A percentile compares a stretch with the other conserved stretches of the same genome.
Evolutionary conservation across 2,113 vertebrate species (phyloP).

Genomic region (Cepphus grylle): DNA sequence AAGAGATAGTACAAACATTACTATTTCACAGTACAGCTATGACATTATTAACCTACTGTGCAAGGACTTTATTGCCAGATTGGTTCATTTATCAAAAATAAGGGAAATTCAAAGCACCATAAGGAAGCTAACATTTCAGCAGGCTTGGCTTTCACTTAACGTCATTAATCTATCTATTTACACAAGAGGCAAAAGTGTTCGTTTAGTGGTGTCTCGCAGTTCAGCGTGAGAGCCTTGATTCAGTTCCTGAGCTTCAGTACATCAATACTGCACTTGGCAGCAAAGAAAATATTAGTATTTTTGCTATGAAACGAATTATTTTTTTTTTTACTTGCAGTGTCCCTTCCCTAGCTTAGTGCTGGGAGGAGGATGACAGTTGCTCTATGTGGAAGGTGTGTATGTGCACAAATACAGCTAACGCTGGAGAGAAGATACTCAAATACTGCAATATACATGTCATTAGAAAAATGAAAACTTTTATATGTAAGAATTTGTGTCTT

Average conservation of each 20-base stretch:
- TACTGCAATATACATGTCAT: not conserved
- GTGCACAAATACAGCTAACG: not conserved
- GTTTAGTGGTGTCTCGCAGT: slow-evolving; percentile 61
- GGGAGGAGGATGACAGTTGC: not conserved
- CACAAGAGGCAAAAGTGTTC: slow-evolving; percentile 73
- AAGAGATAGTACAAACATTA: slow-evolving; percentile 78
- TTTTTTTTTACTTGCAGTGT: not conserved
- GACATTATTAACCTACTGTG: slow-evolving; percentile 84
- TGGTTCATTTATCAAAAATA: slow-evolving; percentile 84
- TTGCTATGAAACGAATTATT: slow-evolving; percentile 39
- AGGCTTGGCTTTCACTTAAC: slow-evolving; percentile 72
- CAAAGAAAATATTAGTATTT: slow-evolving; percentile 60
- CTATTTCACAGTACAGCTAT: slow-evolving; percentile 80
- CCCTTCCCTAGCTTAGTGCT: not conserved
- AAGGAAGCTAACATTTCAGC: slow-evolving; percentile 81
- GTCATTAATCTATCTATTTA: slow-evolving; percentile 80
- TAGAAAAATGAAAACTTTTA: slow-evolving; percentile 28
- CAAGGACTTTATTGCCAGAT: slow-evolving; percentile 79
- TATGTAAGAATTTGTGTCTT: not conserved
- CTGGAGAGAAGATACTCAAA: not conserved
- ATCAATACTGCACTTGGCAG: slow-evolving; percentile 62
- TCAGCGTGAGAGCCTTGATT: slow-evolving; percentile 54
- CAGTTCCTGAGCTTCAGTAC: slow-evolving; percentile 45
- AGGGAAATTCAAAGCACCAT: slow-evolving; percentile 78
- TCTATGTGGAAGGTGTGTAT: not conserved